A percentile compares a stretch with the other conserved stretches of the same genome.
Conservation (phyloP, 1,140 invertebrate species). For the Drosophila serrata region DNA sequence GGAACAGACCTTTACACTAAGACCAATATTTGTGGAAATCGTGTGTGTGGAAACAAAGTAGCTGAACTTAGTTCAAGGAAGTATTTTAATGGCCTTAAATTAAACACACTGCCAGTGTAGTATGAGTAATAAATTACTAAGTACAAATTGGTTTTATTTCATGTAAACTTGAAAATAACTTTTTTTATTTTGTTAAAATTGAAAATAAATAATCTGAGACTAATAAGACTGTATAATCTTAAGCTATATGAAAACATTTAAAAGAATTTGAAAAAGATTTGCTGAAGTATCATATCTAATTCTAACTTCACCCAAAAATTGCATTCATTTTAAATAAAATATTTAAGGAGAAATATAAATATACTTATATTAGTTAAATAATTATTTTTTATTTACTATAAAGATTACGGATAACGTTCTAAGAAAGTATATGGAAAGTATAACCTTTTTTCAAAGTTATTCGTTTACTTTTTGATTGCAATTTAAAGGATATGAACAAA, state of each 20-base stretch:
- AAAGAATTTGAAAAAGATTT: background rate
- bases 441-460: background rate
- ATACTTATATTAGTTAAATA: no score
- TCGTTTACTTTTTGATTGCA: background rate
- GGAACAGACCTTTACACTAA: slow-evolving; percentile 3
- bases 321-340: background rate
- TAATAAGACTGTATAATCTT: background rate
- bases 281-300: background rate
- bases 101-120: background rate
- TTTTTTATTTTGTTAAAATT: background rate
- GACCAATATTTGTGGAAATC: slow-evolving; percentile 13
- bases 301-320: background rate
- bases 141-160: background rate
- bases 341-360: background rate
- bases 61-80: background rate
- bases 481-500: background rate
- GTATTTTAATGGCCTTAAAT: slow-evolving; percentile 5
- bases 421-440: no score
- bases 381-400: no score
- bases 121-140: no score
- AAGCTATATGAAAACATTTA: background rate
- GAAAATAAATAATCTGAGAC: background rate
- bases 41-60: slow-evolving; percentile 3
- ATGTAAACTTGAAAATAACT: background rate
- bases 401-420: no score